Evolutionary conservation across 2,888 invertebrate species (phyloP), one percentile per base, ranked within the genome.

Genomic region (Tholera decimalis): DNA sequence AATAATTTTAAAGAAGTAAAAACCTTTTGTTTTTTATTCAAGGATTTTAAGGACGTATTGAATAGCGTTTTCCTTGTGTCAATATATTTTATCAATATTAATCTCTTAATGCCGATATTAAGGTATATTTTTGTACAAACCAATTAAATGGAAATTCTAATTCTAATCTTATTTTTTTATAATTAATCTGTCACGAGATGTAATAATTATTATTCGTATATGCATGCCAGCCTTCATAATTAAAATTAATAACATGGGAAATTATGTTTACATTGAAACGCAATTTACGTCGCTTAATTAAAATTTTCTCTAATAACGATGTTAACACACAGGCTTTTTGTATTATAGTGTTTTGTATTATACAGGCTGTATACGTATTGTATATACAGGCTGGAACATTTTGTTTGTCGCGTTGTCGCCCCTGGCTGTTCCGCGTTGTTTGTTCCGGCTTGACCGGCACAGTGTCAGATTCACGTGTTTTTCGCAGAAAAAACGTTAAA

Each of bases 321-420:
- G 64, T 79, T 69, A 80, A 71, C 63, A 63, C 67, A 64, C 51
- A 47, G 24, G 62, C 64, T 77, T 73, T 78, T 76, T 80, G 70
- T 62, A 57, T 53, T 37, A 44, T 57, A 49, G 57, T 55, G 62
- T 68, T 44, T 57, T 46, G 49, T 54, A 24, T 54, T 56, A 61
- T 62, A 71, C 59, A 65, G 51, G 22, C 2, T 64, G 47, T 49
- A 58, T 60, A 44, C 60, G 22, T 39, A 6, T 18, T 18, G 9
- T 74, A 43, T 68, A 55, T 66, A 74, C 30, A 60, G 56, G 39
- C 3, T 70, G 61, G 62, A 28, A 62, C 53, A 81, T 82, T 83
- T 80, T 75, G 73, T 73, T 79, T 69, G 74, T 77, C 73, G 47
- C 70, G 80, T 74, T 79, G 77, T 78, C 69, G 75, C 83, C 74